Evolutionary conservation across 2,888 invertebrate species (phyloP).

Genomic region (Melinopterus prodromus): DNA sequence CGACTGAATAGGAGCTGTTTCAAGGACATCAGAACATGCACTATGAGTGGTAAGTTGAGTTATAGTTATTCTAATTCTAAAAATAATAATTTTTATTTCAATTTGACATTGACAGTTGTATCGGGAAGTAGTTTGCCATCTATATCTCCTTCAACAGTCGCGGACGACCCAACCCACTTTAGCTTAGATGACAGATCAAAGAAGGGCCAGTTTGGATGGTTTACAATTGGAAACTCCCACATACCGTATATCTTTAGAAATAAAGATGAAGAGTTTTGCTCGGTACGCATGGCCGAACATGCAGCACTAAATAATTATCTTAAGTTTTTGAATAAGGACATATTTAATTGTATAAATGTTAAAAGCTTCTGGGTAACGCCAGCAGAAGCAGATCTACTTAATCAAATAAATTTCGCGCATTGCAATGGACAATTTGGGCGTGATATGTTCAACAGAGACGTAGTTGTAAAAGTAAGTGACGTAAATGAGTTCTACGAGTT

Average conservation of each 20-base stretch:
- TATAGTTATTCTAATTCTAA: not conserved
- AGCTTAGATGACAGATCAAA: constrained; percentile 30
- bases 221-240: constrained; percentile 78
- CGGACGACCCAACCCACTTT: constrained; percentile 6
- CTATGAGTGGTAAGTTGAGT: not conserved
- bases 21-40: not conserved
- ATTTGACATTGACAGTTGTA: constrained; percentile 18
- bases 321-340: constrained; percentile 82
- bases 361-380: constrained; percentile 88
- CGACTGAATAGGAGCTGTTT: not conserved
- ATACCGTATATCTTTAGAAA: constrained; percentile 82
- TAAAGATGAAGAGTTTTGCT: constrained; percentile 78
- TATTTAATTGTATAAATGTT: constrained; percentile 86
- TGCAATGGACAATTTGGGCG: constrained; percentile 86
- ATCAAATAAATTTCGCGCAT: constrained; percentile 87
- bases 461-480: constrained; percentile 82
- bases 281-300: constrained; percentile 87
- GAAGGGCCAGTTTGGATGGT: constrained; percentile 86
- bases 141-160: constrained; percentile 13
- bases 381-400: constrained; percentile 82
- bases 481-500: constrained; percentile 86
- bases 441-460: constrained; percentile 82
- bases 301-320: constrained; percentile 85
- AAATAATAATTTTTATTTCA: not conserved
- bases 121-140: not conserved